Evolutionary conservation across 2,113 vertebrate species (phyloP).

Genomic region (Ceuthmochares aereus): DNA sequence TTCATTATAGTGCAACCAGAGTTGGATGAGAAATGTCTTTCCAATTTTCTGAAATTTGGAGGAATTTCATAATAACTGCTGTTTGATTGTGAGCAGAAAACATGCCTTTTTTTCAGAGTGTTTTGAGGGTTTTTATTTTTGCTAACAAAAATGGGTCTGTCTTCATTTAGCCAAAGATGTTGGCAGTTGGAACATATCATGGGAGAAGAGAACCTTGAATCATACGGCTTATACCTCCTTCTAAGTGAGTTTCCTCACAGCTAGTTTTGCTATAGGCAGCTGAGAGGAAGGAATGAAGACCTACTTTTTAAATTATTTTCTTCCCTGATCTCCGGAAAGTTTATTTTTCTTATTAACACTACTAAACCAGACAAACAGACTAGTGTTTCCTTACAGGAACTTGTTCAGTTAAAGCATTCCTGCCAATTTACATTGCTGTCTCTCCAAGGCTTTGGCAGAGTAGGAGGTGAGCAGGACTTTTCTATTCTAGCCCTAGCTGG

Average conservation of each 20-base stretch:
- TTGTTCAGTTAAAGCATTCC: not conserved
- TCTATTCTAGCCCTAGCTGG: not conserved
- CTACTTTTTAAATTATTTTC: not conserved
- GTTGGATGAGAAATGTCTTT: not conserved
- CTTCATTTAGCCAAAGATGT: not conserved
- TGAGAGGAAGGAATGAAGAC: not conserved
- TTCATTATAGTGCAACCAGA: not conserved
- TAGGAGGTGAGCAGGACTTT: not conserved
- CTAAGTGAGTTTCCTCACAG: not conserved
- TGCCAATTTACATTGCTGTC: not conserved
- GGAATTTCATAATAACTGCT: not conserved
- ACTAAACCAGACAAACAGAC: not conserved
- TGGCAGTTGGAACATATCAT: not conserved
- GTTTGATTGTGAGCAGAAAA: not conserved
- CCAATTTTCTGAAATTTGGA: not conserved
- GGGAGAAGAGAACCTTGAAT: not conserved
- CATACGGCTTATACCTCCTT: not conserved
- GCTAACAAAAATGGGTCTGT: not conserved
- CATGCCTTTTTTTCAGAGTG: not conserved
- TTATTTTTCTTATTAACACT: not conserved
- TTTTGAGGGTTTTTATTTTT: not conserved
- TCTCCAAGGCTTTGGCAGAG: not conserved
- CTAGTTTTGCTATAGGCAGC: not conserved
- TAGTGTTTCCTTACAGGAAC: not conserved
- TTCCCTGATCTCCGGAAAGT: not conserved